phyloP scores from a whole-genome alignment of 2,888 invertebrate species.

The Imbricaverruca yamaguchii region DNA sequence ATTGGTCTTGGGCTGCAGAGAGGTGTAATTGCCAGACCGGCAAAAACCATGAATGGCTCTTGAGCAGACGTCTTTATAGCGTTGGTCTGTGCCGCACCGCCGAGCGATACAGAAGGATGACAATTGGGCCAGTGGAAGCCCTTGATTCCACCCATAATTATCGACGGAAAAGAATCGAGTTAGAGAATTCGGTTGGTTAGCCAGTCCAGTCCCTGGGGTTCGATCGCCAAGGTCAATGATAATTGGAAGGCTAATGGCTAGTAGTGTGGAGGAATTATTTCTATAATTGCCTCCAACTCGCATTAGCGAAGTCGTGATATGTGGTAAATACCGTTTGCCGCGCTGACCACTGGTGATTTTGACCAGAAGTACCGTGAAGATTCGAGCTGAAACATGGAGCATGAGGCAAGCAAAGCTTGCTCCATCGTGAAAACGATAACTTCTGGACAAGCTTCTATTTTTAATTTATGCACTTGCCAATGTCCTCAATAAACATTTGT shows the following conservation, averaged over 20 bases:
- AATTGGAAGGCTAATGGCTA: background rate
- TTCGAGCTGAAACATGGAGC: too few relatives aligned
- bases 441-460: too few relatives aligned
- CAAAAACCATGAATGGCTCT: background rate
- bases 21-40: background rate
- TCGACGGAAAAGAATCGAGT: constrained; percentile 1
- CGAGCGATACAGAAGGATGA: background rate
- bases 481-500: too few relatives aligned
- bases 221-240: background rate
- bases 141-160: background rate
- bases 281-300: background rate
- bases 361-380: too few relatives aligned
- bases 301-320: background rate
- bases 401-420: too few relatives aligned
- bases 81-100: background rate
- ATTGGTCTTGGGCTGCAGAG: background rate
- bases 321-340: background rate
- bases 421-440: too few relatives aligned
- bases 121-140: background rate
- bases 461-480: too few relatives aligned
- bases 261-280: background rate
- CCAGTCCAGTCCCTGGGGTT: background rate
- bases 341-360: background rate
- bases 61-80: background rate
- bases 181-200: background rate